phyloP scores from a whole-genome alignment of 2,888 invertebrate genomes.

The Microctonus brassicae region DNA sequence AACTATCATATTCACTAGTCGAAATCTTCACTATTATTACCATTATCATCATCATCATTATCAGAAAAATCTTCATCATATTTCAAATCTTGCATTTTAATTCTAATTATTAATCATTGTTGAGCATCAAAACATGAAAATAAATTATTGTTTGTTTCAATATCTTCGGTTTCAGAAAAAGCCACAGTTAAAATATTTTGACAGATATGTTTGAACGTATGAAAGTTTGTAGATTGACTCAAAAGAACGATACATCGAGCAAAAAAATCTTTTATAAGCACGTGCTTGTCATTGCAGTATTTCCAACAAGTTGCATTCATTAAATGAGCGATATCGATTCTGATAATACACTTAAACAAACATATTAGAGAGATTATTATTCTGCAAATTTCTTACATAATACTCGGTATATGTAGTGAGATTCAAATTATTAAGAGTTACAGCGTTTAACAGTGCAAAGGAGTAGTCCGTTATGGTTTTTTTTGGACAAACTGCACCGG shows the following conservation, averaged over 20 bases:
- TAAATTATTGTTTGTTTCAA: too few relatives aligned
- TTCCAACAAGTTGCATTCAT: constrained; percentile 44
- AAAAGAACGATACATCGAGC: constrained; percentile 40
- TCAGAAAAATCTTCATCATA: too few relatives aligned
- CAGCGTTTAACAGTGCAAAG: constrained; percentile 45
- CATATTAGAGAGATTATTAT: too few relatives aligned
- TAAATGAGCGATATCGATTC: constrained; percentile 51
- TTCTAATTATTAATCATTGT: too few relatives aligned
- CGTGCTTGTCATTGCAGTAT: constrained; percentile 34
- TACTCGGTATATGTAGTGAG: too few relatives aligned
- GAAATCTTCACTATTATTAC: background rate
- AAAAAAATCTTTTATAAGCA: constrained; percentile 44
- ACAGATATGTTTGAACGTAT: constrained; percentile 28
- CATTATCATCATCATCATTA: too few relatives aligned
- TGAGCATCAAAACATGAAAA: too few relatives aligned
- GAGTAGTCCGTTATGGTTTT: too few relatives aligned
- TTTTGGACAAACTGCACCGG: too few relatives aligned
- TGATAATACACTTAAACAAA: too few relatives aligned
- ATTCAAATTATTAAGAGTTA: constrained; percentile 46
- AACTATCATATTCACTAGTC: background rate
- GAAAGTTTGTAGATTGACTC: constrained; percentile 23
- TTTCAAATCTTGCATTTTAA: too few relatives aligned
- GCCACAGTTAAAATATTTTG: constrained; percentile 31
- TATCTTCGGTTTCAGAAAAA: constrained; percentile 26
- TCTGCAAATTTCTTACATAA: too few relatives aligned